Evolutionary conservation across 2,113 vertebrate genomes (phyloP).

Genomic region (Bombycilla garrulus): DNA sequence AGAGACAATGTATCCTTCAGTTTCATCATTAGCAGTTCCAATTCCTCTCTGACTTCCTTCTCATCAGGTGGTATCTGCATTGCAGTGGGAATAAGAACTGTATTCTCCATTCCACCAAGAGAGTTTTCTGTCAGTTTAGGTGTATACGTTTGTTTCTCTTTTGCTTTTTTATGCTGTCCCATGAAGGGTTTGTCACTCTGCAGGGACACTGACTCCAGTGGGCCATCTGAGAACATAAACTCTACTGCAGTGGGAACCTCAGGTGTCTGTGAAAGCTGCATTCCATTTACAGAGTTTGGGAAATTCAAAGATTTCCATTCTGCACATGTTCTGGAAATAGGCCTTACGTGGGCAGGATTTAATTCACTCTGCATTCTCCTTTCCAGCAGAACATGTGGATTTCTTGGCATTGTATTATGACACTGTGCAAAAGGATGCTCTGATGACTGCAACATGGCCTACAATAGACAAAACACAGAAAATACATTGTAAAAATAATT

Average conservation of each 20-base stretch:
- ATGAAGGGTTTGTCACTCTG: neutral
- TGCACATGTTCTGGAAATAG: neutral
- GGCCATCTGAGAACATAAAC: neutral
- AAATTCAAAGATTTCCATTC: neutral
- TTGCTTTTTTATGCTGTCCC: neutral
- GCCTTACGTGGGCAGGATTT: neutral
- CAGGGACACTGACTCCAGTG: neutral
- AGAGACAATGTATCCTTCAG: slow-evolving; percentile 69
- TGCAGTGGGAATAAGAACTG: neutral
- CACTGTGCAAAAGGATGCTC: neutral
- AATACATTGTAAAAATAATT: neutral
- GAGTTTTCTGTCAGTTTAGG: neutral
- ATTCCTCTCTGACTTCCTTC: slow-evolving; percentile 35
- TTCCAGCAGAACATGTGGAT: neutral
- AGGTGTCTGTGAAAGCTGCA: neutral
- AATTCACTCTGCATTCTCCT: neutral
- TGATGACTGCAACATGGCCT: slow-evolving; percentile 40
- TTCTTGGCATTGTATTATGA: neutral
- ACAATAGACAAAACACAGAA: neutral
- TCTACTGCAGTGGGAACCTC: neutral
- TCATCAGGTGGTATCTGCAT: neutral
- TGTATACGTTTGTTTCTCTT: neutral
- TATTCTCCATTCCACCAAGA: neutral
- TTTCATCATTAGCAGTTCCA: slow-evolving; percentile 70
- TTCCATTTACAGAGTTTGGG: neutral